Base-by-base conservation (phyloP, 2,888 invertebrate genomes). In the Drosophila emarginata region DNA sequence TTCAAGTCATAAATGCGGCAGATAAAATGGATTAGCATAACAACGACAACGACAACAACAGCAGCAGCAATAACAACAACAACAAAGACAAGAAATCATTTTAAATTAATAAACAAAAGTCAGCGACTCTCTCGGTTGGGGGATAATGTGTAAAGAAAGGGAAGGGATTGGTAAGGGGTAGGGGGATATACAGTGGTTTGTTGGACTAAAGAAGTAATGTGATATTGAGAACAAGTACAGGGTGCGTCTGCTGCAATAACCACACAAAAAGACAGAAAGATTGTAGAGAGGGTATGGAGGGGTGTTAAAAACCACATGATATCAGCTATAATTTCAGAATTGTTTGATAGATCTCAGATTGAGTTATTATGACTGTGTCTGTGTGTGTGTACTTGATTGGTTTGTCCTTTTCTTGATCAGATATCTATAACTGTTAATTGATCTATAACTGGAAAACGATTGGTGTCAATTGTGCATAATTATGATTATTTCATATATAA, bases 201-300 rank as follows among this genome's bases (percentile, higher is more conserved):
- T 28, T 28, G 28, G 28, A 28, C 28, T 6, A 28, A 6, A 6
- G 28, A 32, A 32, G 85, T 71, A 65, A 82, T 77, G 58, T 45
- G 82, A 87, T 82, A 82, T 82, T 72, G 79, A 61, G 87, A 64
- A 70, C 82, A 82, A 87, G 87, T 84, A 81, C 75, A 70, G 64
- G 59, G 61, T 54, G 73, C 59, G 68, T 52, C 36, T 32, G 62
- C 54, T 23, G 26, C 61, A 12, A 21, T 21, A 45, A 64, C 18
- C 45, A 26, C 39, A 39, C 15, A n/a, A 52, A 54, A 26, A 4
- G 32, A 58, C 15, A 39, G 3, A 71, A 67, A 64, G 45, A 71
- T n/a, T n/a, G 65, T 53, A 36, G 6, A 78, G 12, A 36, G 32
- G n/a, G 12, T 12, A 18, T 32, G 9, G 32, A 9, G 32, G 11